These are phyloP conservation scores for Smittia aterrima DNA, from an alignment of 2,888 invertebrate species.

Conservation along the genomic window DNA sequence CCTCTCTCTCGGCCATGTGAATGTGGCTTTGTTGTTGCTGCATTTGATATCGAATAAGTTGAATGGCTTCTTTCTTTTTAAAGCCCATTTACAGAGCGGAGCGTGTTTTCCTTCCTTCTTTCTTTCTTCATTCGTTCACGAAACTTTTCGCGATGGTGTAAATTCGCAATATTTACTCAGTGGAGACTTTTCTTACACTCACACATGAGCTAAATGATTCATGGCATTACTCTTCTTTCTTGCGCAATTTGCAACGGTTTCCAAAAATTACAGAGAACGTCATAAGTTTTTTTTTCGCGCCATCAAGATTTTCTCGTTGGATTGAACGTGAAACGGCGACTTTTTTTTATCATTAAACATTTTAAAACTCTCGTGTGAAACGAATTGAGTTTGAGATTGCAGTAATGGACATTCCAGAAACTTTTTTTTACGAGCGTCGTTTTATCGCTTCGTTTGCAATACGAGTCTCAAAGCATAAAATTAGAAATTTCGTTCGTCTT, in stretches of 20 bases:
- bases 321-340: neutral
- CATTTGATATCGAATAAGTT: constrained; percentile 38
- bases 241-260: neutral
- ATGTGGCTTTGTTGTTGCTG: constrained; percentile 29
- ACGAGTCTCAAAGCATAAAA: too few species aligned
- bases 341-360: neutral
- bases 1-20: constrained; percentile 27
- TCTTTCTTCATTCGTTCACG: neutral
- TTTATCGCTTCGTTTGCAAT: too few species aligned
- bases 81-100: constrained; percentile 17
- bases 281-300: neutral
- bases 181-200: too few species aligned
- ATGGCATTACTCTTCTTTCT: neutral
- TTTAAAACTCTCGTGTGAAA: neutral
- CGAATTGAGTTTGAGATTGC: neutral
- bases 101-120: neutral
- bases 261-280: neutral
- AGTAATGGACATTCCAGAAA: neutral
- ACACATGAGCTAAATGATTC: too few species aligned
- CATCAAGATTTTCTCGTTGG: too few species aligned
- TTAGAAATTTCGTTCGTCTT: too few species aligned
- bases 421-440: too few species aligned
- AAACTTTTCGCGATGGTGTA: constrained; percentile 8
- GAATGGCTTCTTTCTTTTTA: constrained; percentile 41
- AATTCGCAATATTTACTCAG: neutral